Percentiles rank a stretch among this genome's conserved stretches.
Conservation (phyloP, 2,113 vertebrate species). For the Tachysurus fulvidraco region DNA sequence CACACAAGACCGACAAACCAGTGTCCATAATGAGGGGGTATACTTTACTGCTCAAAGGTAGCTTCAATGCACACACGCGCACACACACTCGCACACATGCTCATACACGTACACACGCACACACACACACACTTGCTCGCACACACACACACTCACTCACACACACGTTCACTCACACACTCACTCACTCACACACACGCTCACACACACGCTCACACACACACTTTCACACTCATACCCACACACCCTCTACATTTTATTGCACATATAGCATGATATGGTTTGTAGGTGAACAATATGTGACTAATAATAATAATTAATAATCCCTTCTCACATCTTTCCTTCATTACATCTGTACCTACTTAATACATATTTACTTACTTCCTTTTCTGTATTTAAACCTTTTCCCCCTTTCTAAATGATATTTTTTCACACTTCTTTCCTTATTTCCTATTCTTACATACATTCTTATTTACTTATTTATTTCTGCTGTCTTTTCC, state of each 20-base stretch:
- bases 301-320: too few relatives aligned
- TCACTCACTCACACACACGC: too few relatives aligned
- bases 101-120: not conserved
- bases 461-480: not conserved
- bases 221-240: constrained; percentile 11
- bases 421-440: not conserved
- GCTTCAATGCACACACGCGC: too few relatives aligned
- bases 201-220: too few relatives aligned
- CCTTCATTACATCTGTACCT: not conserved
- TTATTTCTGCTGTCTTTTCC: too few relatives aligned
- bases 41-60: constrained; percentile 38
- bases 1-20: constrained; percentile 51
- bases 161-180: too few relatives aligned
- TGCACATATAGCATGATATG: not conserved
- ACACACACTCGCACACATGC: not conserved
- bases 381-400: not conserved
- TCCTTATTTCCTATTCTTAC: not conserved
- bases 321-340: not conserved
- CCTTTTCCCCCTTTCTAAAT: not conserved
- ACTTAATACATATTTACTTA: not conserved
- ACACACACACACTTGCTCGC: too few relatives aligned
- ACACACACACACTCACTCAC: too few relatives aligned
- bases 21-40: constrained; percentile 47
- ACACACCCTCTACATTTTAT: not conserved
- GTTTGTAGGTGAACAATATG: not conserved